Base-by-base conservation (phyloP, 2,888 invertebrate species). In the Ommatoiulus sabulosus region DNA sequence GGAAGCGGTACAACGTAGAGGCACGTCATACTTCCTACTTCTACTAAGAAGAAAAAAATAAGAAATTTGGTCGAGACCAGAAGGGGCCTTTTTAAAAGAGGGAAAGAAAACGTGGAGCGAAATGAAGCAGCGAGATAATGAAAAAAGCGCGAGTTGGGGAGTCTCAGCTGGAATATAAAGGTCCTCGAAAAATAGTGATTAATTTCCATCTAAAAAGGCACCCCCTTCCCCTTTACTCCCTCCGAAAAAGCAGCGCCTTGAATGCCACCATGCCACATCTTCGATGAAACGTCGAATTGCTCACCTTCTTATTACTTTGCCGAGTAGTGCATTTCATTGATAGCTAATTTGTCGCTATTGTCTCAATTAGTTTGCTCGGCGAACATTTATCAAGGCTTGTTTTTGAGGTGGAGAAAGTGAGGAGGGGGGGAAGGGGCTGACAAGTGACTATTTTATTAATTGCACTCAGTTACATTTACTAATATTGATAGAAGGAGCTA, bases 361-460 rank as follows among this genome's bases (percentile, higher is more conserved):
- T 85, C 85, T 85, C 85, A 85, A 85, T 85, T 85, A 43, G 85
- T 85, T 46, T 35, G 44, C n/a, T 46, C 85, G 85, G 46, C 85
- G 85, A 85, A 46, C 85, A 85, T 85, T 85, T 85, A 85, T 85
- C 85, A 85, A 85, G 85, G n/a, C 85, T 44, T n/a, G 44, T 44
- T 85, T 44, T 85, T 44, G 85, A 85, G 85, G 85, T 46, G 85
- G 46, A 17, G 46, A 44, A 46, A 44, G 85, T 44, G 43, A 17
- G 85, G 46, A 44, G 85, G 17, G 43, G 44, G 85, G 46, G n/a
- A n/a, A 12, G 44, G n/a, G n/a, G 7, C 35, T 44, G 85, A 85
- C 85, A 85, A 44, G 85, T 20, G 43, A 85, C 85, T 85, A 85
- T 85, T 85, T 85, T 46, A 85, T 85, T 85, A 85, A 85, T 85